Conservation (phyloP, 2,113 vertebrate genomes). For the Brienomyrus brachyistius region DNA sequence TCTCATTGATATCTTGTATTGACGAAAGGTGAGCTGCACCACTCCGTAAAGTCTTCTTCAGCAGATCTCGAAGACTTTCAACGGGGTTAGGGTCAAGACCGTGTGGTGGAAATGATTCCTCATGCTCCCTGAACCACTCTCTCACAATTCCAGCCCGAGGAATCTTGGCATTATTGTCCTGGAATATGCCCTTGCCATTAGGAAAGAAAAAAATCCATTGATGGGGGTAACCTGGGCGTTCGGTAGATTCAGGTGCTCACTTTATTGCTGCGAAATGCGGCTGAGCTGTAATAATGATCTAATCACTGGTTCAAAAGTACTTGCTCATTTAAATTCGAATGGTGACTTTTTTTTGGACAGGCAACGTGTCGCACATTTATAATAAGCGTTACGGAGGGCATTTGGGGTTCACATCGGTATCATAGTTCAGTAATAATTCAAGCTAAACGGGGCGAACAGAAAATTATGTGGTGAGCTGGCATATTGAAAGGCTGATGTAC, state of each 20-base stretch:
- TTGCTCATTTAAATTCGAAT: background rate
- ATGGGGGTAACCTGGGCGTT: background rate
- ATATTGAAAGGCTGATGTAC: background rate
- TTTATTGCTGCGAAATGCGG: background rate
- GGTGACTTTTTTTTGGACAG: background rate
- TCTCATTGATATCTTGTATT: background rate
- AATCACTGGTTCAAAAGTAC: background rate
- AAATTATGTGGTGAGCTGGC: background rate
- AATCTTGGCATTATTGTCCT: background rate
- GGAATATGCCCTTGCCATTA: background rate
- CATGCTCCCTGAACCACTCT: background rate
- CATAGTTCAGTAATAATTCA: background rate
- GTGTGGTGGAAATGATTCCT: background rate
- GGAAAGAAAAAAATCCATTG: background rate
- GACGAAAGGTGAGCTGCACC: background rate
- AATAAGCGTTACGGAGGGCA: background rate
- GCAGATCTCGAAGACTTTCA: background rate
- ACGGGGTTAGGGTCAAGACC: background rate
- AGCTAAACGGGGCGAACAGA: background rate
- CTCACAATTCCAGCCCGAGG: background rate
- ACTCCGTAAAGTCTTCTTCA: background rate
- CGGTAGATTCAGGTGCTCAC: background rate
- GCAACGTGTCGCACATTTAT: background rate
- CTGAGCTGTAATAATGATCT: background rate
- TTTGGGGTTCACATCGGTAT: background rate